phyloP scores from a whole-genome alignment of 2,113 vertebrate species.

The Gobio gobio region DNA sequence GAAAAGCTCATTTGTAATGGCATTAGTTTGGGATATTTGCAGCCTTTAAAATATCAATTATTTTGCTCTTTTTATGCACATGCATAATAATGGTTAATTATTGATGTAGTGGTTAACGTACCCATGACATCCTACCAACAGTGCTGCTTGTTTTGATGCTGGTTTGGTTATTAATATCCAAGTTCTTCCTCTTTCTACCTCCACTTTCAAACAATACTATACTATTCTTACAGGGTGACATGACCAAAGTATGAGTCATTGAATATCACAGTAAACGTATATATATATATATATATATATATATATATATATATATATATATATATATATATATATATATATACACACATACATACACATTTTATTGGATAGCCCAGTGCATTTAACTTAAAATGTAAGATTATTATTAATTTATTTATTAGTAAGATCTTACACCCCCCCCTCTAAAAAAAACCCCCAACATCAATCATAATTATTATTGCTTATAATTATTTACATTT shows the following conservation, averaged over 20 bases:
- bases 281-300: no score
- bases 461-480: no score
- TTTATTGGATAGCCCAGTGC: no score
- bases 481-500: no score
- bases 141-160: not conserved
- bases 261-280: not conserved
- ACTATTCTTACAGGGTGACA: not conserved
- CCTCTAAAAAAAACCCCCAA: no score
- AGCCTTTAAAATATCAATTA: not conserved
- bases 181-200: not conserved
- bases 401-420: no score
- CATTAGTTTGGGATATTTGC: not conserved
- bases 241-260: not conserved
- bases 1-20: not conserved
- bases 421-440: no score
- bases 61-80: not conserved
- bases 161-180: not conserved
- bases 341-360: no score
- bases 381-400: no score
- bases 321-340: not conserved
- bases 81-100: not conserved
- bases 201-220: slow-evolving; percentile 7
- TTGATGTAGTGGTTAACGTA: not conserved
- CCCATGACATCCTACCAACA: not conserved
- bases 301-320: not conserved